These are phyloP conservation scores for Phrynosoma blainvillii DNA, from an alignment of 2,113 vertebrate genomes.

Conservation along the genomic window DNA sequence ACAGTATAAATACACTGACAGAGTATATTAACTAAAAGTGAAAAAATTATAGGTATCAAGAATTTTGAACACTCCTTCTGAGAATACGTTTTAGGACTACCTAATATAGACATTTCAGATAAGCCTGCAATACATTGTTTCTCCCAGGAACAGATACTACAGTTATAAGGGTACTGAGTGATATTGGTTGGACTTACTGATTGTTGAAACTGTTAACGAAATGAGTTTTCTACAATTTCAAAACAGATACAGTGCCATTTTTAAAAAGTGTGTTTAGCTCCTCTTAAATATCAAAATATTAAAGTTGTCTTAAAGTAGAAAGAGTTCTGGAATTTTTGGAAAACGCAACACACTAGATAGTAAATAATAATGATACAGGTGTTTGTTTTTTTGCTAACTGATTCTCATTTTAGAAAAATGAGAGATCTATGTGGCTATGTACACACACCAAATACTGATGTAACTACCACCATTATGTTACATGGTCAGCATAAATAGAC, in stretches of 20 bases:
- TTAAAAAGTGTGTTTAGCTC: background rate
- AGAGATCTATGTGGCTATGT: background rate
- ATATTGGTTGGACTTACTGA: background rate
- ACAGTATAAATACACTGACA: conserved; percentile 31
- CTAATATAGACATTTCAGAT: conserved; percentile 26
- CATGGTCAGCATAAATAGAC: background rate
- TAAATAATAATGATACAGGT: background rate
- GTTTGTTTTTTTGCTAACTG: background rate
- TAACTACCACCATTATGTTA: background rate
- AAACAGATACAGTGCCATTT: background rate
- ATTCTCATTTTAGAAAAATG: background rate
- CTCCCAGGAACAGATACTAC: background rate
- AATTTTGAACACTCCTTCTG: conserved; percentile 1
- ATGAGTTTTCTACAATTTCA: background rate
- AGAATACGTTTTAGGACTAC: conserved; percentile 9
- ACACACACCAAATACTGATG: background rate
- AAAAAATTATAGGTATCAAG: conserved; percentile 24
- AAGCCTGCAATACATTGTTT: conserved; percentile 9
- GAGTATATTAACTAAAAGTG: conserved; percentile 34
- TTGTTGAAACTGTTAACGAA: background rate
- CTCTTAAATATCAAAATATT: background rate
- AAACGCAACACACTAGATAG: conserved; percentile 18
- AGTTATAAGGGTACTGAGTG: background rate
- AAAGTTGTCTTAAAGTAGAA: background rate
- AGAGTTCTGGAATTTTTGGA: conserved; percentile 23